These are phyloP conservation scores for Petrolisthes manimaculis DNA, from an alignment of 2,888 invertebrate genomes.

Conservation along the genomic window DNA sequence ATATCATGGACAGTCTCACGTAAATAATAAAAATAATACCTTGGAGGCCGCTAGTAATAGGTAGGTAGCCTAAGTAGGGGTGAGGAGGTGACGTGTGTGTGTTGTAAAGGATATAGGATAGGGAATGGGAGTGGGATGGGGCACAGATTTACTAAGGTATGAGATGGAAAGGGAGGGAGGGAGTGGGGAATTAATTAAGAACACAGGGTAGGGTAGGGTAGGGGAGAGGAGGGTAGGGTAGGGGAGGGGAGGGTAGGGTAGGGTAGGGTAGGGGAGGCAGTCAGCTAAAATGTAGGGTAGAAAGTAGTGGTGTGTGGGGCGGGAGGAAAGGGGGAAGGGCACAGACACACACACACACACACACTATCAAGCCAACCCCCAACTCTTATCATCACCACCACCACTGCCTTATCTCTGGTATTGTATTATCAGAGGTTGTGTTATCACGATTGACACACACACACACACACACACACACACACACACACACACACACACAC, in stretches of 20 bases:
- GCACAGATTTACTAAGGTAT: neutral
- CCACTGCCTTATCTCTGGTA: neutral
- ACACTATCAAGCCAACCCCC: conserved; percentile 1
- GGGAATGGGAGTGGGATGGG: neutral
- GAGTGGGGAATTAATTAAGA: neutral
- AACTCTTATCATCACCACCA: neutral
- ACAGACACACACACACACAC: neutral
- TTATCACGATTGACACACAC: too few species aligned
- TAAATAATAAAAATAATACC: too few species aligned
- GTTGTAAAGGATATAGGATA: neutral
- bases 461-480: too few species aligned
- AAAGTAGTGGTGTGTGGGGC: neutral
- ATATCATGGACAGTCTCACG: too few species aligned
- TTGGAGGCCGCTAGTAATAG: too few species aligned
- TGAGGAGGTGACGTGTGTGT: neutral
- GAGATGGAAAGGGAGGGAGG: conserved; percentile 4
- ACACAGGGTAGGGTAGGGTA: neutral
- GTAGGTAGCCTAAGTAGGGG: neutral
- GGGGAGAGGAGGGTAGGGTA: neutral
- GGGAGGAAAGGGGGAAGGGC: neutral
- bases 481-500: too few species aligned
- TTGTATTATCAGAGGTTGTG: too few species aligned
- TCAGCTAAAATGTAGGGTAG: neutral
- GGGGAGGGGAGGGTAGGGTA: neutral
- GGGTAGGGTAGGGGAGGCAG: neutral